Conservation (phyloP, 1,140 invertebrate genomes). For the Chironomus striatipennis region DNA sequence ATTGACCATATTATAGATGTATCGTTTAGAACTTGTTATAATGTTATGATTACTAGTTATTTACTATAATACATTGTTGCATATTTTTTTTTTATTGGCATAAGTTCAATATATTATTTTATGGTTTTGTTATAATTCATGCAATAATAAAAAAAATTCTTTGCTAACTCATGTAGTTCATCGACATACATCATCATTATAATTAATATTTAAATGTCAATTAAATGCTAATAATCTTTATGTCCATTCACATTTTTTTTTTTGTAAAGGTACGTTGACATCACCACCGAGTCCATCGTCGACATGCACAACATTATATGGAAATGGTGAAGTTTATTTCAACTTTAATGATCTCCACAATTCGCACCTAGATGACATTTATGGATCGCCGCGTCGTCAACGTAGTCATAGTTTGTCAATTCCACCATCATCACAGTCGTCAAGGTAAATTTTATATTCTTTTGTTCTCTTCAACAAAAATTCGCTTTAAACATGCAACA, state of each 20-base stretch:
- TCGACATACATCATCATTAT: neutral
- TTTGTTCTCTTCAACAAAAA: too few relatives aligned
- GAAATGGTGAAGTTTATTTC: conserved; percentile 35
- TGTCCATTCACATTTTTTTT: neutral
- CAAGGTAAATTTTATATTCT: neutral
- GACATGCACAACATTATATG: conserved; percentile 29
- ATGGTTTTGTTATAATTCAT: too few relatives aligned
- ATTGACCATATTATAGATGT: too few relatives aligned
- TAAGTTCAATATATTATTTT: too few relatives aligned
- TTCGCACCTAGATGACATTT: conserved; percentile 2
- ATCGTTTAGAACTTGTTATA: too few relatives aligned
- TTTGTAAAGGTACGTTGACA: conserved; percentile 35
- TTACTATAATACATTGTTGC: too few relatives aligned
- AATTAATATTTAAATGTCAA: neutral
- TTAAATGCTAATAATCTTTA: neutral
- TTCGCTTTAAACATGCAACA: too few relatives aligned
- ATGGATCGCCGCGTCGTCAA: neutral
- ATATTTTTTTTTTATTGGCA: too few relatives aligned
- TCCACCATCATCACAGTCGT: neutral
- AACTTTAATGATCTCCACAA: neutral
- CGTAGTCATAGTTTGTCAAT: conserved; percentile 11
- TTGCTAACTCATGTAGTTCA: neutral
- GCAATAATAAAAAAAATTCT: too few relatives aligned
- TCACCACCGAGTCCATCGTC: conserved; percentile 36
- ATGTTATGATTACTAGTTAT: too few relatives aligned